These are phyloP conservation scores for Apamea crenata DNA, from an alignment of 2,888 invertebrate species.

Conservation along the genomic window DNA sequence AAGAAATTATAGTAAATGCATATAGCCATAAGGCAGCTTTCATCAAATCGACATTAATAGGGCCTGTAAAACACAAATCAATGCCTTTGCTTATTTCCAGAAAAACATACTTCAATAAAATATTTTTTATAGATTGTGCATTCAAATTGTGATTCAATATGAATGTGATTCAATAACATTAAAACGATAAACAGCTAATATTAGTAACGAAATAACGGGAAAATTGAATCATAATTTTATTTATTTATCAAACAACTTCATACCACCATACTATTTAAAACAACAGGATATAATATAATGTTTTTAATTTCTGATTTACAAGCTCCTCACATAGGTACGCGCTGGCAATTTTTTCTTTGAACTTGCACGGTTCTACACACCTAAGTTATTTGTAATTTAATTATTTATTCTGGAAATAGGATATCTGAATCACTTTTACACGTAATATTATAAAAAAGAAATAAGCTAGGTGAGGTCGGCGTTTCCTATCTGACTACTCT, in stretches of 20 bases:
- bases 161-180: neutral
- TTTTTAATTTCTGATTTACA: neutral
- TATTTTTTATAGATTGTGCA: no score
- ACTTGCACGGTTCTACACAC: neutral
- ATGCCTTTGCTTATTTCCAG: neutral
- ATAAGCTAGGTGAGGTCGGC: no score
- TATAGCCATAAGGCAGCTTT: neutral
- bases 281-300: neutral
- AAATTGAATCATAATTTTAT: constrained; percentile 7
- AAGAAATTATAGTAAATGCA: neutral
- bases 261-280: constrained; percentile 25
- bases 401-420: no score
- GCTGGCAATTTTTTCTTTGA: no score
- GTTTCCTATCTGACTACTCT: no score
- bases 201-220: constrained; percentile 34
- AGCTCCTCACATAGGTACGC: no score
- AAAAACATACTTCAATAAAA: neutral
- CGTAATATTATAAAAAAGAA: no score
- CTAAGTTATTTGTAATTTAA: neutral
- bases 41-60: neutral
- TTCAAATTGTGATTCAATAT: neutral
- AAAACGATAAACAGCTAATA: neutral
- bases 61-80: neutral
- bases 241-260: neutral
- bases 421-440: no score